Conservation (phyloP, 2,797 vertebrate species). For the Sebastolobus alascanus region DNA sequence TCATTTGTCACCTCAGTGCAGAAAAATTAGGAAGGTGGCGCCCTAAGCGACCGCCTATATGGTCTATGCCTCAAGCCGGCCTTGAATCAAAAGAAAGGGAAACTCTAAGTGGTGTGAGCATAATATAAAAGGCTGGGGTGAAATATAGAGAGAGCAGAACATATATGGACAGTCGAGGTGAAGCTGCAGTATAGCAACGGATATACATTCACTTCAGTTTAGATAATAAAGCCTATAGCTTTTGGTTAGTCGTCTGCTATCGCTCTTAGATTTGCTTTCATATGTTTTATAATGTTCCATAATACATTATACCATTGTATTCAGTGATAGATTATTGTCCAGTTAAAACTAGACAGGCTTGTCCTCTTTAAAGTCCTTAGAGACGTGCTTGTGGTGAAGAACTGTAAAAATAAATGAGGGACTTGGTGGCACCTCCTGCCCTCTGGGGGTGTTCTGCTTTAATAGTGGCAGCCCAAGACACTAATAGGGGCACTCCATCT, state of each 20-base stretch:
- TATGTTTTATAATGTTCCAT: not conserved
- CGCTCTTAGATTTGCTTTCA: not conserved
- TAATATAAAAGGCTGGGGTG: not conserved
- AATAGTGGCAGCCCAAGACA: not conserved
- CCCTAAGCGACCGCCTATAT: too few relatives aligned
- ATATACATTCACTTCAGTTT: not conserved
- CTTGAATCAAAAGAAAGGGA: not conserved
- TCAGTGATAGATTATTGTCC: slow-evolving; percentile 9
- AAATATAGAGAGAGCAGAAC: not conserved
- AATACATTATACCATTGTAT: not conserved
- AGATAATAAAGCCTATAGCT: not conserved
- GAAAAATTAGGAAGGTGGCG: too few relatives aligned
- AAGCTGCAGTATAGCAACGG: not conserved
- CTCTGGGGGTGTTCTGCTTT: slow-evolving; percentile 8
- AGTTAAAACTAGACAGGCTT: not conserved
- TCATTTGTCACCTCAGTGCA: too few relatives aligned
- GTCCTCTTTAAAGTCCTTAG: not conserved
- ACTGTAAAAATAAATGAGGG: slow-evolving; percentile 12
- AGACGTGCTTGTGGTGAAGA: slow-evolving; percentile 13
- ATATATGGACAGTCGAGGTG: not conserved
- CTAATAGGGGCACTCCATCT: not conserved
- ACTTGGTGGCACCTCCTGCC: not conserved
- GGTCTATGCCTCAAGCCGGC: too few relatives aligned
- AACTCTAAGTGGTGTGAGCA: not conserved
- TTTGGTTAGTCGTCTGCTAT: not conserved